Evolutionary conservation across 2,113 vertebrate genomes (phyloP).

Genomic region (Phyllostomus discolor): DNA sequence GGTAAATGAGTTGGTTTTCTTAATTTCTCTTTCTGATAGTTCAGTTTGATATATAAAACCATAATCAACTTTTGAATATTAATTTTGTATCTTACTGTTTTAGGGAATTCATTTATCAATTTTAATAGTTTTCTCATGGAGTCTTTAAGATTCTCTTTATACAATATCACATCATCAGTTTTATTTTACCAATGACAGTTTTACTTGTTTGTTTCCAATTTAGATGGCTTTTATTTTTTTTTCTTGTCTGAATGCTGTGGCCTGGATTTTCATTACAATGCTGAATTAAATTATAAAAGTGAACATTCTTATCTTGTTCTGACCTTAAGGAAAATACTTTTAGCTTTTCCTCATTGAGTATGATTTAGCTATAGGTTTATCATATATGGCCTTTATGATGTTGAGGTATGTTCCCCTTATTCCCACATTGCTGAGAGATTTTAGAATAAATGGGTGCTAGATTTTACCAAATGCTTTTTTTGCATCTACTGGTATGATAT

Average conservation of each 20-base stretch:
- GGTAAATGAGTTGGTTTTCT: neutral
- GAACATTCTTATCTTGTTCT: neutral
- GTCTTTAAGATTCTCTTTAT: neutral
- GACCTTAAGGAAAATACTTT: neutral
- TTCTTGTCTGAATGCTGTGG: neutral
- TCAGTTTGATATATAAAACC: neutral
- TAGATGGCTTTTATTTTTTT: neutral
- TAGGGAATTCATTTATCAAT: neutral
- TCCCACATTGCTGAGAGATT: neutral
- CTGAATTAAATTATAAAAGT: neutral
- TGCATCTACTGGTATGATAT: neutral
- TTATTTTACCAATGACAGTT: neutral
- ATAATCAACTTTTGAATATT: neutral
- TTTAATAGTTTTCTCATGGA: neutral
- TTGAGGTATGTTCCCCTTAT: neutral
- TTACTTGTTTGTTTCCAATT: neutral
- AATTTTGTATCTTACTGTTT: neutral
- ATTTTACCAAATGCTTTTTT: neutral
- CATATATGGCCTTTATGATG: neutral
- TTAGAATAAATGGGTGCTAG: neutral
- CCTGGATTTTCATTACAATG: neutral
- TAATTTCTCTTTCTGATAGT: neutral
- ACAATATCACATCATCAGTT: neutral
- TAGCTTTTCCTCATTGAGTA: neutral
- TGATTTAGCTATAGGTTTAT: neutral